Base-by-base conservation (phyloP, 2,888 invertebrate genomes). In the Heliconius aoede region DNA sequence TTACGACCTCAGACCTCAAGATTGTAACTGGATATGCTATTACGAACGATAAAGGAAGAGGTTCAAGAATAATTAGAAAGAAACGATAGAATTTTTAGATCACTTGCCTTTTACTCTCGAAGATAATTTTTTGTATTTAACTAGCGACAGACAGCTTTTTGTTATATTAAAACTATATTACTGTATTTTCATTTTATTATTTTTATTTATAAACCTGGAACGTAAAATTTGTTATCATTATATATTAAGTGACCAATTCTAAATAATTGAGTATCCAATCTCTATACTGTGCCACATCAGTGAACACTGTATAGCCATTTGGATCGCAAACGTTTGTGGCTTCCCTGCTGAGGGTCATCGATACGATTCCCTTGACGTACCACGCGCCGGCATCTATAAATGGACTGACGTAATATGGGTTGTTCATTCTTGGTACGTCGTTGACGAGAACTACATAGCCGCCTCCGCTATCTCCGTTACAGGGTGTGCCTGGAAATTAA, bases 331-430 rank as follows among this genome's bases (percentile, higher is more conserved):
- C 26, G 26, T 24, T 36, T 8, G 9, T 36, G 11, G 60, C 72
- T 24, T 72, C 60, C 26, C 60, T 58, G 15, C 36, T 60, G 5
- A 72, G 36, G 11, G 72, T 60, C 32, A 72, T 36, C 4, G 60
- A 72, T 32, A 72, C 72, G 4, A 72, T 72, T 26, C 72, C 72
- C 13, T 72, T 72, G 36, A 72, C 72, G 72, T 72, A 72, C 72
- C 72, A 72, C 18, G 72, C 72, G 11, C 72, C 72, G 4, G 60
- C 36, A 3, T 58, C 26, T 8, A 26, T 7, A 26, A 24, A 7
- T 58, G 32, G 24, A 9, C 11, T 36, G 11, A 24, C 24, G 4
- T n/a, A 30, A 68, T 21, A 3, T 26, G 15, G 26, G 30, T 8
- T 21, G 21, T 18, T 11, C 24, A 13, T 28, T 30, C 11, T 46